Evolutionary conservation across 2,797 vertebrate species (phyloP).

Genomic region (Liparis tanakae): DNA sequence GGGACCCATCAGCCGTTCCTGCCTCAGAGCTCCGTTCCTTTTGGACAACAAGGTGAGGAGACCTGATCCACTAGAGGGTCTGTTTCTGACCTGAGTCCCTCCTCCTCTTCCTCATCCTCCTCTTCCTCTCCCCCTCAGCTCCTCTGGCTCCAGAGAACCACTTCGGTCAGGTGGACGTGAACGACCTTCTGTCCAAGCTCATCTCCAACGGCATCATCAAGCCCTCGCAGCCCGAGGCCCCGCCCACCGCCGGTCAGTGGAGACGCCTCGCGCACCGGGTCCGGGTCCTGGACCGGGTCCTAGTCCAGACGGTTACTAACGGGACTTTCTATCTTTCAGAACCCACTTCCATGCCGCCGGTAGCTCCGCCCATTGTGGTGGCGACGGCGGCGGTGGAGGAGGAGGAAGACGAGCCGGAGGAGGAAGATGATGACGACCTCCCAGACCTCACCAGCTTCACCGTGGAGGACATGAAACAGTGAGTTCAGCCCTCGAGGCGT

Average conservation of each 20-base stretch:
- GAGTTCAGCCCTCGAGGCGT: conserved; percentile 48
- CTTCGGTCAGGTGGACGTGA: conserved; percentile 96
- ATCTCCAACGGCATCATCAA: conserved; percentile 94
- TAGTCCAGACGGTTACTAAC: background rate
- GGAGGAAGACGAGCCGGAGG: conserved; percentile 84
- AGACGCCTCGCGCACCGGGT: too few relatives aligned
- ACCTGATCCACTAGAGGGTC: too few relatives aligned
- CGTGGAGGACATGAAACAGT: conserved; percentile 94
- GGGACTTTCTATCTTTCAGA: conserved; percentile 48
- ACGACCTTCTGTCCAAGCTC: conserved; percentile 94
- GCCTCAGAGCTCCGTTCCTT: conserved; percentile 86
- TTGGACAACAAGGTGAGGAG: conserved; percentile 83
- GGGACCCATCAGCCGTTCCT: conserved; percentile 85
- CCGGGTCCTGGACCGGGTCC: background rate
- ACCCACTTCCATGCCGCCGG: conserved; percentile 62
- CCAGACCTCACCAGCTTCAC: conserved; percentile 93
- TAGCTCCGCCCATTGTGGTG: conserved; percentile 46
- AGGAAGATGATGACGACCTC: conserved; percentile 90
- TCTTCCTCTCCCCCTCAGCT: too few relatives aligned
- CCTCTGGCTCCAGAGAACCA: conserved; percentile 85
- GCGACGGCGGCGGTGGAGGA: conserved; percentile 84
- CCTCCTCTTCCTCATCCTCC: too few relatives aligned
- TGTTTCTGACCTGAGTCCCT: background rate
- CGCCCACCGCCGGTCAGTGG: background rate
- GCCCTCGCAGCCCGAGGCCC: conserved; percentile 84